A percentile compares a stretch with the other conserved stretches of the same genome.
phyloP scores from a whole-genome alignment of 2,113 vertebrate species.

The Lipotes vexillifer region DNA sequence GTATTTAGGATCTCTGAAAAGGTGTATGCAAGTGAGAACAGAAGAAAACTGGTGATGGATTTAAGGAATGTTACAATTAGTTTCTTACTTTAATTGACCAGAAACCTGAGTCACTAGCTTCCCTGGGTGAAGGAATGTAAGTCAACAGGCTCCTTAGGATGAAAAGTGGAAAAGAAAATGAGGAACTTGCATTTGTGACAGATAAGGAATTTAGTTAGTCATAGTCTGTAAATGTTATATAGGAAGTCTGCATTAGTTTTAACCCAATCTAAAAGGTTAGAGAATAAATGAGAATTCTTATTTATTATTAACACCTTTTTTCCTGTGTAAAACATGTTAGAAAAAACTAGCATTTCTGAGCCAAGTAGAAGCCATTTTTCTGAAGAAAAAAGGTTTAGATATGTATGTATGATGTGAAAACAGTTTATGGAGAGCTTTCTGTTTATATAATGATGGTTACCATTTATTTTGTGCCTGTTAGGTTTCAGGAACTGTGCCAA shows the following conservation, averaged over 20 bases:
- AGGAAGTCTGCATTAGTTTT: constrained; percentile 19
- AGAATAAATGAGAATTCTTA: background rate
- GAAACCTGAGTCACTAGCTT: background rate
- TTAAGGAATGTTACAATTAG: background rate
- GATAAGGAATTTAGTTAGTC: background rate
- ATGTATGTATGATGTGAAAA: background rate
- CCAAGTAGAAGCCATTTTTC: background rate
- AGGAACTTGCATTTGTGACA: constrained; percentile 20
- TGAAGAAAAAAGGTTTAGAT: background rate
- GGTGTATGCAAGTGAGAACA: background rate
- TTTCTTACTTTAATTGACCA: background rate
- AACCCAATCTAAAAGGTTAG: background rate
- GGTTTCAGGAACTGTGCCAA: background rate
- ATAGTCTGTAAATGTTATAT: background rate
- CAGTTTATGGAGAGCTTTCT: background rate
- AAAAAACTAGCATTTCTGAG: background rate
- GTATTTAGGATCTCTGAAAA: background rate
- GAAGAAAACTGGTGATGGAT: background rate
- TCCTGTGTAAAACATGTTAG: background rate
- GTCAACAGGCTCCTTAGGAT: background rate
- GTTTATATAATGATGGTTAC: background rate
- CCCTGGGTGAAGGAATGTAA: background rate
- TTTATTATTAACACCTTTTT: background rate
- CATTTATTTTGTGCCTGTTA: background rate
- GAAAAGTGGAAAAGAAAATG: background rate